Evolutionary conservation across 1,140 invertebrate species (phyloP).

Genomic region (Tribolium madens): DNA sequence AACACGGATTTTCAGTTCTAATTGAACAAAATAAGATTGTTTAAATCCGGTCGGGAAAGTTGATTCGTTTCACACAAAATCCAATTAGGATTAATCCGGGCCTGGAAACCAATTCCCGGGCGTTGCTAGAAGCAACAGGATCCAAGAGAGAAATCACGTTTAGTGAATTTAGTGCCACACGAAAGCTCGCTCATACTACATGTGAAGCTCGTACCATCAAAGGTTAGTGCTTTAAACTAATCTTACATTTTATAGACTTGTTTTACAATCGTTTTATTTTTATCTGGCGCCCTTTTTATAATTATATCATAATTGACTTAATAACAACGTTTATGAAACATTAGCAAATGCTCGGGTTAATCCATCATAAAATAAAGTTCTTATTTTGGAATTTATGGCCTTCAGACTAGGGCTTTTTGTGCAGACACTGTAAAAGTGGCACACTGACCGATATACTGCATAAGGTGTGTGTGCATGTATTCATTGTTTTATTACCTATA

Average conservation of each 20-base stretch:
- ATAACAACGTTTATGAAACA: too few species aligned
- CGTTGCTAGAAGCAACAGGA: conserved; percentile 54
- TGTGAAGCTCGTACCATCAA: conserved; percentile 25
- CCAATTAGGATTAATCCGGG: conserved; percentile 44
- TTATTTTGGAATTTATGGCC: neutral
- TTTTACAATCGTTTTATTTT: neutral
- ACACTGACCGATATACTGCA: too few species aligned
- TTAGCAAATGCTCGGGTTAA: too few species aligned
- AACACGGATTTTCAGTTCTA: neutral
- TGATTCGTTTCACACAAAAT: conserved; percentile 28
- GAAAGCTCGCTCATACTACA: conserved; percentile 36
- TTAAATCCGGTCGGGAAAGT: conserved; percentile 13
- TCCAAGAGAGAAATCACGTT: conserved; percentile 45
- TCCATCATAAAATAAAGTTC: neutral
- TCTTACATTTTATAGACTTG: neutral
- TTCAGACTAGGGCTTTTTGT: neutral
- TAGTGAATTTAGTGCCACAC: conserved; percentile 47
- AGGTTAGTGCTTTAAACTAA: conserved; percentile 10
- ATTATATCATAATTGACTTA: too few species aligned
- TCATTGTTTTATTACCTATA: too few species aligned
- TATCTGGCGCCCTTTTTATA: neutral
- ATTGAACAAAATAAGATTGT: conserved; percentile 17
- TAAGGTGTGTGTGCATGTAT: too few species aligned
- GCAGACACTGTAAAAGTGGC: too few species aligned
- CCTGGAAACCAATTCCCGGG: conserved; percentile 47